These are phyloP conservation scores for Pollenia labialis DNA, from an alignment of 2,888 invertebrate species.

Conservation along the genomic window DNA sequence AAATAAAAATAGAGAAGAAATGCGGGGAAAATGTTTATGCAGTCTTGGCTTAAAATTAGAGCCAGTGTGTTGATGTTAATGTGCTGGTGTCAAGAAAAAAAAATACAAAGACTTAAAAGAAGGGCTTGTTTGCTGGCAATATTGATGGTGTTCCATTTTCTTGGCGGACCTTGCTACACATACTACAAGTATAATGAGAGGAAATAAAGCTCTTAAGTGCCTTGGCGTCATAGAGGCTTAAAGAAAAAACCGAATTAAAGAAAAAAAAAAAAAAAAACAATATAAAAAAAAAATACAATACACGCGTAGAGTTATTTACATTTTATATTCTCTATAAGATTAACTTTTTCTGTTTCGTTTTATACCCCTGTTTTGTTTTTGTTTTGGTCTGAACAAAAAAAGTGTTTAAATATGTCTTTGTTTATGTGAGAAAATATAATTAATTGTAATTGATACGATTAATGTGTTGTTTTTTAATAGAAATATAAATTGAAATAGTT, in stretches of 20 bases:
- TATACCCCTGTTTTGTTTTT: too few relatives aligned
- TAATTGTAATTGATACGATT: slow-evolving; percentile 70
- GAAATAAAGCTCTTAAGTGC: slow-evolving; percentile 81
- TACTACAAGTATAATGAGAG: slow-evolving; percentile 48
- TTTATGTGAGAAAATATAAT: slow-evolving; percentile 62
- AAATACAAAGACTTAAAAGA: slow-evolving; percentile 43
- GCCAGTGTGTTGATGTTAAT: slow-evolving; percentile 70
- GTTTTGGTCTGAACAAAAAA: slow-evolving; percentile 10
- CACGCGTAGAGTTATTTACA: slow-evolving; percentile 4
- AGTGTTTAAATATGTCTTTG: slow-evolving; percentile 16
- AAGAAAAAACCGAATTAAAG: slow-evolving; percentile 45
- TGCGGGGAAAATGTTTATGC: not conserved
- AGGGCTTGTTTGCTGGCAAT: slow-evolving; percentile 64
- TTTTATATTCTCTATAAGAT: slow-evolving; percentile 3
- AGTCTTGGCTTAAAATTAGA: slow-evolving; percentile 46
- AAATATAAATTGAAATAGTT: slow-evolving; percentile 19
- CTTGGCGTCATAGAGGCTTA: slow-evolving; percentile 81
- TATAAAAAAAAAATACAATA: slow-evolving; percentile 18
- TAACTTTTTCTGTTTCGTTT: slow-evolving; percentile 35
- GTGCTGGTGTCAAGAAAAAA: slow-evolving; percentile 69
- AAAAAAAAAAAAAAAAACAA: not conserved
- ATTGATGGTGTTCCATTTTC: slow-evolving; percentile 63
- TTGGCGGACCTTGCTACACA: slow-evolving; percentile 54
- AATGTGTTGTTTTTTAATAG: slow-evolving; percentile 30
- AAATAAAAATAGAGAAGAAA: slow-evolving; percentile 6